Base-by-base conservation (phyloP, 2,113 vertebrate species). In the Coracopsis vasa region DNA sequence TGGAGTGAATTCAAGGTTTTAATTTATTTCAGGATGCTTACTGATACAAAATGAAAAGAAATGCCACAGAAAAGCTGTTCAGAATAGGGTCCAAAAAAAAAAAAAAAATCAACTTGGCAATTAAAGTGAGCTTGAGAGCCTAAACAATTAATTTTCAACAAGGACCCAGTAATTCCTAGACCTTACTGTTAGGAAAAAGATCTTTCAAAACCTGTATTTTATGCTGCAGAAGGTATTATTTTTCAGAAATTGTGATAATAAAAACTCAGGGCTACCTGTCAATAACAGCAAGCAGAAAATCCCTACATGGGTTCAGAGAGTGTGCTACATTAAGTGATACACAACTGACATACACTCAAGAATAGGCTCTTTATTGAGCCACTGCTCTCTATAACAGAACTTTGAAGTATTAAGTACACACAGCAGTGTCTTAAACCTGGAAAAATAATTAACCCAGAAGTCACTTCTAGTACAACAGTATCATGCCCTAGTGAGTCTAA, bases 1-100 rank as follows among this genome's bases (percentile, higher is more conserved):
- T 87, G 87, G 80, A 90, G 41, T 48, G 66, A 94, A 85, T 75
- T 91, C 66, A 94, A 96, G 84, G 48, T 87, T 95, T 87, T 72
- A 60, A 84, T 75, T 91, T 84, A 85, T 91, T 94, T 92, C 66
- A 51, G 54, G 35, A 79, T 5, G 35, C 23, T 75, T 74, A 54
- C 27, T 87, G 65, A 75, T 56, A 91, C 27, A 91, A 86, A 83
- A 53, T 23, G 21, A 11, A 8, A 72, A 94, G 11, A 86, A 92
- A 86, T 28, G 50, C 45, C 73, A 81, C 14, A 60, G 80, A 75
- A 91, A 87, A 79, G 56, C 39, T 67, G 16, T 39, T 35, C 65
- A 47, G 42, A 91, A 94, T 5, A 61, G 44, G 33, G 6, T 11
- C 90, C 62, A 6, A 50, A 60, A 84, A 62, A 50, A 82, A 73